These are phyloP conservation scores for Poeciliopsis turneri DNA, from an alignment of 2,797 vertebrate species.

Conservation along the genomic window DNA sequence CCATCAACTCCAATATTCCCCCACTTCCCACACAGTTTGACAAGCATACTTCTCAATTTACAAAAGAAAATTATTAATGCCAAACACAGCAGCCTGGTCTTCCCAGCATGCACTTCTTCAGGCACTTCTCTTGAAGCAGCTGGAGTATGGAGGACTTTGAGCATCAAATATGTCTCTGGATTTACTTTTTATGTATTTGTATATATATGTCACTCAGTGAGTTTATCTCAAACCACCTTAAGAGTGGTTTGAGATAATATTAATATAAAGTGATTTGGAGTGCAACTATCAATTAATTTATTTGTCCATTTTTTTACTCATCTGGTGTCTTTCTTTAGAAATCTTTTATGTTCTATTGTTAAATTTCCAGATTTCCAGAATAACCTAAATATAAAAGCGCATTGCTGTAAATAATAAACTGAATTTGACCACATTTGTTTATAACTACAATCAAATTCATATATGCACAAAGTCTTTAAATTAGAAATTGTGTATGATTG, in stretches of 20 bases:
- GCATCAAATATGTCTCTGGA: slow-evolving; percentile 21
- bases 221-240: background rate
- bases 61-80: slow-evolving; percentile 32
- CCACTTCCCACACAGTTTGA: slow-evolving; percentile 31
- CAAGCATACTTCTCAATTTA: slow-evolving; percentile 42
- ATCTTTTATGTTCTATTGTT: slow-evolving; percentile 5
- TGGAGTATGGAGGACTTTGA: background rate
- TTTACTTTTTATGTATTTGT: background rate
- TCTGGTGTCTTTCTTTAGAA: background rate
- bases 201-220: background rate
- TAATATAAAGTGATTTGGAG: background rate
- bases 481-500: no score
- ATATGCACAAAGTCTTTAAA: no score
- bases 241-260: background rate
- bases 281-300: background rate
- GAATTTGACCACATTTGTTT: no score
- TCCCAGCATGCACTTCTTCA: slow-evolving; percentile 18
- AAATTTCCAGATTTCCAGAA: background rate
- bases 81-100: slow-evolving; percentile 2
- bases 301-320: background rate
- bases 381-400: background rate
- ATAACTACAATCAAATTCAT: no score
- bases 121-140: slow-evolving; percentile 21
- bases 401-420: background rate
- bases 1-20: slow-evolving; percentile 37